These are phyloP conservation scores for Rhea americana DNA, from an alignment of 2,113 vertebrate genomes.

Conservation along the genomic window DNA sequence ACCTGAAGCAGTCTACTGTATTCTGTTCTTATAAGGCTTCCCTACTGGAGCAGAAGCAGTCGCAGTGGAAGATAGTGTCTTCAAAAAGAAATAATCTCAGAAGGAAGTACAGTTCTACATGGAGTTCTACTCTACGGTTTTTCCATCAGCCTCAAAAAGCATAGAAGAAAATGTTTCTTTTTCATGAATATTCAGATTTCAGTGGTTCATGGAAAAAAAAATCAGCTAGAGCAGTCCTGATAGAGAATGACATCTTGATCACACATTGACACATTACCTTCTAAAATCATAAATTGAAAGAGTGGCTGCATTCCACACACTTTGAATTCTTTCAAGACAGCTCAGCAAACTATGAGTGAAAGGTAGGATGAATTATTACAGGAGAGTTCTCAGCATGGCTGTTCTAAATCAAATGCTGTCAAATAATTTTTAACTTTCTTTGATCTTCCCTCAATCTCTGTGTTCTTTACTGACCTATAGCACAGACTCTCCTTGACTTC, in stretches of 20 bases:
- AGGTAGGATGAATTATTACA: conserved; percentile 68
- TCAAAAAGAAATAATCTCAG: not conserved
- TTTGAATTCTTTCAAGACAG: conserved; percentile 72
- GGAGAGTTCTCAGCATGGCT: conserved; percentile 62
- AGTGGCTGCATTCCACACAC: conserved; percentile 43
- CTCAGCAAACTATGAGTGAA: conserved; percentile 63
- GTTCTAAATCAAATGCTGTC: conserved; percentile 77
- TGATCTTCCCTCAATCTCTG: conserved; percentile 72
- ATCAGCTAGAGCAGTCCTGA: not conserved
- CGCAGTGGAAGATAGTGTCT: not conserved
- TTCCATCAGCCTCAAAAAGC: not conserved
- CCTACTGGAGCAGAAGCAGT: not conserved
- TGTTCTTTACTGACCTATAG: conserved; percentile 67
- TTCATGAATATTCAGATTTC: conserved; percentile 20
- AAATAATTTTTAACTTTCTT: conserved; percentile 75
- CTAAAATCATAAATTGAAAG: conserved; percentile 56
- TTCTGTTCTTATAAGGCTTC: not conserved
- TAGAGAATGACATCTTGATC: conserved; percentile 44
- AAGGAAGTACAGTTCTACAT: not conserved
- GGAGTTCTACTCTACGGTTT: not conserved
- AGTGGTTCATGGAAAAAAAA: not conserved
- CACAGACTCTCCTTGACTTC: conserved; percentile 52
- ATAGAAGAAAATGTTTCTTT: not conserved
- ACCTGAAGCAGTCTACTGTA: not conserved
- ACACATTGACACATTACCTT: conserved; percentile 30